These are phyloP conservation scores for Drosophila kambysellisi DNA, from an alignment of 2,888 invertebrate species.

Conservation along the genomic window DNA sequence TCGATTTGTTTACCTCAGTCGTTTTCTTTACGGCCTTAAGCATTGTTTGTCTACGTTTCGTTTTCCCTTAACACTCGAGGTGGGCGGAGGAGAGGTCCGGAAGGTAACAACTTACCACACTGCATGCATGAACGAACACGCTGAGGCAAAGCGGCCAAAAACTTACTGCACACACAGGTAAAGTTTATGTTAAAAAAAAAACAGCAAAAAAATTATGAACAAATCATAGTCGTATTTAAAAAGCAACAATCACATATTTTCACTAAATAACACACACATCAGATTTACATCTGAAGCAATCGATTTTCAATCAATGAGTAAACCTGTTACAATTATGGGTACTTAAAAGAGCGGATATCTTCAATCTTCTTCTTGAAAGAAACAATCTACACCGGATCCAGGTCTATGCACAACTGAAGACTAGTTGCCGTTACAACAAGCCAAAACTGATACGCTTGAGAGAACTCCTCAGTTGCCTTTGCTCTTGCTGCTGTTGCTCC, in stretches of 20 bases:
- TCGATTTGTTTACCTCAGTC: constrained; percentile 73
- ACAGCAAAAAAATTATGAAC: constrained; percentile 5
- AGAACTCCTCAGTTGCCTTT: constrained; percentile 58
- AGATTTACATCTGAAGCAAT: not conserved
- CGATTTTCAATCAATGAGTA: not conserved
- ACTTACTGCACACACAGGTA: constrained; percentile 19
- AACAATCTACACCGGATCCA: constrained; percentile 53
- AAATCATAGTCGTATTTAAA: not conserved
- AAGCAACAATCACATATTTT: not conserved
- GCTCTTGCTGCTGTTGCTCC: not conserved
- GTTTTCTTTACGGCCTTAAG: constrained; percentile 78
- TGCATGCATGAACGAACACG: constrained; percentile 63
- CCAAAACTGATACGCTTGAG: constrained; percentile 78
- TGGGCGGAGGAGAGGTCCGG: constrained; percentile 43
- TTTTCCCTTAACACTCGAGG: constrained; percentile 25
- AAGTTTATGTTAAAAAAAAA: constrained; percentile 10
- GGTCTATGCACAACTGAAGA: constrained; percentile 75
- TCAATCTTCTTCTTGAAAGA: constrained; percentile 25
- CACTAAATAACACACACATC: not conserved
- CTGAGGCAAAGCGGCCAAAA: constrained; percentile 17
- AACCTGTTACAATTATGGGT: constrained; percentile 3
- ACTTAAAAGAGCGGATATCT: constrained; percentile 6
- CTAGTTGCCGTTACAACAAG: constrained; percentile 71
- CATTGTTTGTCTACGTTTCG: constrained; percentile 66
- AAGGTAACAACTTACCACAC: constrained; percentile 62